Percentiles rank a stretch among this genome's conserved stretches.
Evolutionary conservation across 2,888 invertebrate species (phyloP).

Genomic region (Chrysolina americana): DNA sequence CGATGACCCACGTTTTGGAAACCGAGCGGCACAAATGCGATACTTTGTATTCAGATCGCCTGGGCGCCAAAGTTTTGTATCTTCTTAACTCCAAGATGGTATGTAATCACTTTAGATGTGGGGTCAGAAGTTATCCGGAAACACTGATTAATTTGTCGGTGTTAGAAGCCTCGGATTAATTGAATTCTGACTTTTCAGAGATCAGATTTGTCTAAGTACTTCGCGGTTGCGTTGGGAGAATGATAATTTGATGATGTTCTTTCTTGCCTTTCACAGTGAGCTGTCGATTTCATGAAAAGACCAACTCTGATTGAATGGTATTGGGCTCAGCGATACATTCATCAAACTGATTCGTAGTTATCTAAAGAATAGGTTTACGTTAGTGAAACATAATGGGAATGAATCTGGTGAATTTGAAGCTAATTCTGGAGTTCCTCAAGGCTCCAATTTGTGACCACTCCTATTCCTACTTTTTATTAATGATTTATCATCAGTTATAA

Average conservation of each 20-base stretch:
- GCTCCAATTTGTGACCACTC: too few relatives aligned
- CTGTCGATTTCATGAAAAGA: too few relatives aligned
- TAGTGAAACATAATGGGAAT: too few relatives aligned
- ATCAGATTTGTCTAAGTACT: slow-evolving; percentile 5
- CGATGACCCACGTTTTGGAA: slow-evolving; percentile 59
- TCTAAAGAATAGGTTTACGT: too few relatives aligned
- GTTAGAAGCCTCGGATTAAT: slow-evolving; percentile 37
- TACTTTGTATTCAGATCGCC: slow-evolving; percentile 67
- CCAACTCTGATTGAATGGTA: too few relatives aligned
- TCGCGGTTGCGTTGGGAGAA: background rate
- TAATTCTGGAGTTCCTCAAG: too few relatives aligned
- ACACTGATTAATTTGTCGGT: slow-evolving; percentile 53
- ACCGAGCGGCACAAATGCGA: slow-evolving; percentile 65
- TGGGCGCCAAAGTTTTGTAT: slow-evolving; percentile 65
- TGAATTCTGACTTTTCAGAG: slow-evolving; percentile 29
- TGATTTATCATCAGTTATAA: too few relatives aligned
- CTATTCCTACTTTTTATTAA: too few relatives aligned
- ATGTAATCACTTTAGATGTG: slow-evolving; percentile 62
- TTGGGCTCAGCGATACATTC: too few relatives aligned
- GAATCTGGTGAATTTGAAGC: too few relatives aligned
- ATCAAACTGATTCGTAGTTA: too few relatives aligned
- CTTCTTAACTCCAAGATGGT: slow-evolving; percentile 66
- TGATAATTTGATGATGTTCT: slow-evolving; percentile 7
- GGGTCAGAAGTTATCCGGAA: slow-evolving; percentile 47
- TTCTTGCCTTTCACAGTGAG: background rate